phyloP scores from a whole-genome alignment of 2,797 vertebrate species.

The Diglossa cyanea region DNA sequence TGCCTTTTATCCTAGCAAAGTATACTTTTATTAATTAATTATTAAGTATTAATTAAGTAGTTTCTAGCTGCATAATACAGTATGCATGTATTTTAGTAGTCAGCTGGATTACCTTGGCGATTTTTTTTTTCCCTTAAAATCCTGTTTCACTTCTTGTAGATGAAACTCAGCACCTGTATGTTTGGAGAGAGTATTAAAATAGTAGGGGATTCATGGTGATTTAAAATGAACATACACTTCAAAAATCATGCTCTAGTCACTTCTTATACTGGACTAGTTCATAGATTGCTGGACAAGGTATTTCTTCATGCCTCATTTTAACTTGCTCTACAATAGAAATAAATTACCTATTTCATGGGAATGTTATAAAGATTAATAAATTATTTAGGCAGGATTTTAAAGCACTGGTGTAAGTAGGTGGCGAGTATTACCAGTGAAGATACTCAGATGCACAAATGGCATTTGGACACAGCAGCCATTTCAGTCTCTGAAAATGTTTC shows the following conservation, averaged over 20 bases:
- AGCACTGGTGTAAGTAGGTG: background rate
- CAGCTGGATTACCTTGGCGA: background rate
- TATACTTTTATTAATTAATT: background rate
- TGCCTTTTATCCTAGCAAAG: background rate
- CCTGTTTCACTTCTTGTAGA: background rate
- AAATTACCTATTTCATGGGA: background rate
- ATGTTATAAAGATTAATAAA: background rate
- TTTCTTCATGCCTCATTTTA: background rate
- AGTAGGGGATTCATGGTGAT: background rate
- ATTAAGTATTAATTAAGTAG: no score
- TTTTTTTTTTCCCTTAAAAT: background rate
- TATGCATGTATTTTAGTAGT: background rate
- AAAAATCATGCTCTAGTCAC: background rate
- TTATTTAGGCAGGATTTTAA: background rate
- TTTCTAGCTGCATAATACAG: background rate
- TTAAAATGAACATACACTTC: background rate
- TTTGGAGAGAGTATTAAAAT: background rate
- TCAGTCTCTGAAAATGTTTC: background rate
- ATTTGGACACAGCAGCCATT: background rate
- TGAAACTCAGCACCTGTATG: background rate
- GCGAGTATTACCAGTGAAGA: background rate
- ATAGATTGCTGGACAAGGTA: background rate
- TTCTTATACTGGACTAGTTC: background rate
- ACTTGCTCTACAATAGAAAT: background rate
- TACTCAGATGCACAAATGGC: background rate